phyloP scores from a whole-genome alignment of 1,140 invertebrate genomes.

The Drosophila hydei region DNA sequence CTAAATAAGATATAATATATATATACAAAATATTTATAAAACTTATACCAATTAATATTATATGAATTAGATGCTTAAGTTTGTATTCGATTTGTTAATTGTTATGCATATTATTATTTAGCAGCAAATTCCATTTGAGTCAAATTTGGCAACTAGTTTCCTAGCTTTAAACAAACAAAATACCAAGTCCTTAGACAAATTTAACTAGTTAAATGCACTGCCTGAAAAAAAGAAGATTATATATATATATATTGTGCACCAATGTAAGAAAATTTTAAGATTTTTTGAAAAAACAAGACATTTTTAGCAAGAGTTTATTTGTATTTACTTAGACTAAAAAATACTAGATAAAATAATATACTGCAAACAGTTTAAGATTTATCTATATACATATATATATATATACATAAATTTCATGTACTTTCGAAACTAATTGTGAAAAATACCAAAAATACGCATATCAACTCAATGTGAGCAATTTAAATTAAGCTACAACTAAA shows the following conservation, averaged over 20 bases:
- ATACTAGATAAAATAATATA: constrained; percentile 39
- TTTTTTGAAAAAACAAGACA: constrained; percentile 65
- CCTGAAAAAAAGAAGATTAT: constrained; percentile 32
- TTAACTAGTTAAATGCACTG: constrained; percentile 50
- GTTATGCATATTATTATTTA: constrained; percentile 6
- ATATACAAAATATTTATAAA: constrained; percentile 42
- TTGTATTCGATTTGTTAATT: constrained; percentile 13
- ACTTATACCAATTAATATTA: constrained; percentile 12
- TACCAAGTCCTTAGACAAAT: constrained; percentile 37
- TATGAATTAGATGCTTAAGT: constrained; percentile 15
- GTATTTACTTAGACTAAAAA: constrained; percentile 39
- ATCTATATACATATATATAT: constrained; percentile 13
- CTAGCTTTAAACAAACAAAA: constrained; percentile 19
- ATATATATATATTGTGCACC: constrained; percentile 58
- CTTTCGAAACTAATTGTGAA: constrained; percentile 50
- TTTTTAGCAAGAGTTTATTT: constrained; percentile 74
- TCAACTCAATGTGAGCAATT: constrained; percentile 59
- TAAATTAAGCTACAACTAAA: constrained; percentile 33
- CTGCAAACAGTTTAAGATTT: constrained; percentile 47
- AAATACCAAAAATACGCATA: constrained; percentile 37
- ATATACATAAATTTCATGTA: constrained; percentile 34
- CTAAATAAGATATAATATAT: constrained; percentile 36
- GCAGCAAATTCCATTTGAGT: constrained; percentile 15
- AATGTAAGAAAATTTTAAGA: constrained; percentile 38
- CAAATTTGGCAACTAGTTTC: constrained; percentile 5